Evolutionary conservation across 2,888 invertebrate species (phyloP).

Genomic region (Schizaphis graminum): DNA sequence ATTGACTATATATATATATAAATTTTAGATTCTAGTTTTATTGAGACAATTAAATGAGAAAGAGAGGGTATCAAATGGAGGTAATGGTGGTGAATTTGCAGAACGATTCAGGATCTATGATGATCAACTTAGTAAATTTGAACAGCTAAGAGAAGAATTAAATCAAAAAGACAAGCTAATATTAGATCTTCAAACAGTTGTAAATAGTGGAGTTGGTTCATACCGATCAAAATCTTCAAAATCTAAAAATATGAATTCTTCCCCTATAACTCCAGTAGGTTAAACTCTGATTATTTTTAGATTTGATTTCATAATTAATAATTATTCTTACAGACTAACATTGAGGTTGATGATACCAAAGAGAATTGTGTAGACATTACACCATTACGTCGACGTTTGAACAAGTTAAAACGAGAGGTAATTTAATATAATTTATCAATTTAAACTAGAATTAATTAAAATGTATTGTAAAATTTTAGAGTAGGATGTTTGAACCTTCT

Average conservation of each 20-base stretch:
- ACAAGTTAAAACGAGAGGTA: conserved; percentile 60
- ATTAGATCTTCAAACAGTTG: conserved; percentile 42
- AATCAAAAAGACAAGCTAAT: conserved; percentile 58
- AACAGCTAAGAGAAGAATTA: conserved; percentile 64
- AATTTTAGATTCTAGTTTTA: conserved; percentile 66
- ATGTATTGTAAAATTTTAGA: conserved; percentile 10
- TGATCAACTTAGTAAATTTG: conserved; percentile 67
- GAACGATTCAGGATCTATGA: conserved; percentile 67
- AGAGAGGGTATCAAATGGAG: conserved; percentile 65
- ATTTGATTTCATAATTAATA: background rate
- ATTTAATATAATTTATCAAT: conserved; percentile 22
- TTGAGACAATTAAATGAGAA: conserved; percentile 67
- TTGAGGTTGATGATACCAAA: conserved; percentile 31
- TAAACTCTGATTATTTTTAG: background rate
- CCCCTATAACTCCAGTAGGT: conserved; percentile 53
- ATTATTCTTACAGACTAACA: conserved; percentile 29
- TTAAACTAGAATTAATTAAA: background rate
- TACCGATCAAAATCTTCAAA: conserved; percentile 27
- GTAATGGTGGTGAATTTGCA: conserved; percentile 67
- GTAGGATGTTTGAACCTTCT: conserved; percentile 43
- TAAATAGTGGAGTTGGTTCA: conserved; percentile 18
- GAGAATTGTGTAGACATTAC: conserved; percentile 49
- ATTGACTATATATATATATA: conserved; percentile 28
- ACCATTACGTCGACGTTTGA: conserved; percentile 54
- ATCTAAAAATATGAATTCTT: conserved; percentile 27